These are phyloP conservation scores for Thyatira batis DNA, from an alignment of 2,888 invertebrate genomes.

Conservation along the genomic window DNA sequence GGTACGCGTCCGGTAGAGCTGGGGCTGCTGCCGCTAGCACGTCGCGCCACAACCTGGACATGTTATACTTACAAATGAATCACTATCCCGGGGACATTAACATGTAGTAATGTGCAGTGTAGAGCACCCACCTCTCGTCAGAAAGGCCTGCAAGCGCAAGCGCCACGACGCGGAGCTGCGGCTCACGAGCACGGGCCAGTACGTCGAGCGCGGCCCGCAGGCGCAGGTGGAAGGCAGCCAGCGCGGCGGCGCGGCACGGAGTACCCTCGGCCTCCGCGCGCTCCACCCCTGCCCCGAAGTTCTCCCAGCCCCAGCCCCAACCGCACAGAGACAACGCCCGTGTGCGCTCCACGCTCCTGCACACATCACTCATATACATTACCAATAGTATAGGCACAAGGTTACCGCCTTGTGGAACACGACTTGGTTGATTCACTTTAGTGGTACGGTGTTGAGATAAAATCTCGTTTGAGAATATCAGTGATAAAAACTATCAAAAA, in stretches of 20 bases:
- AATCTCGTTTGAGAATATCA: no score
- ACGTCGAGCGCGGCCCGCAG: conserved; percentile 93
- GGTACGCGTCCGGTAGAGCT: conserved; percentile 93
- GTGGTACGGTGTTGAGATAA: no score
- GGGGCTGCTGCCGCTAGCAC: conserved; percentile 90
- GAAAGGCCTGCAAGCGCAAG: conserved; percentile 91
- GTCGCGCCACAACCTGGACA: conserved; percentile 85
- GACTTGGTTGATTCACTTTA: background rate
- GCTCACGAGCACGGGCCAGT: conserved; percentile 85
- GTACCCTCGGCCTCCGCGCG: conserved; percentile 87
- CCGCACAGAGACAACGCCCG: conserved; percentile 93
- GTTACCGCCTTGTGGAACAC: background rate
- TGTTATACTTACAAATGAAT: no score
- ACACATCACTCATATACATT: background rate
- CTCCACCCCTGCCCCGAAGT: conserved; percentile 70
- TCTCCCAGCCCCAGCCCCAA: conserved; percentile 92
- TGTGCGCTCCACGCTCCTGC: conserved; percentile 88
- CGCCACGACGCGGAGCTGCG: conserved; percentile 63
- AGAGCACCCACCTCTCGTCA: conserved; percentile 91
- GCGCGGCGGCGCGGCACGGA: conserved; percentile 92
- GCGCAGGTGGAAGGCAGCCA: conserved; percentile 94
- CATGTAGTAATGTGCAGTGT: no score
- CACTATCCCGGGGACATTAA: no score
- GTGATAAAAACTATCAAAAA: no score
- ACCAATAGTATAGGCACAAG: background rate